Percentiles rank a stretch among this genome's conserved stretches.
Conservation (phyloP, 2,797 vertebrate species). For the Gila robusta region DNA sequence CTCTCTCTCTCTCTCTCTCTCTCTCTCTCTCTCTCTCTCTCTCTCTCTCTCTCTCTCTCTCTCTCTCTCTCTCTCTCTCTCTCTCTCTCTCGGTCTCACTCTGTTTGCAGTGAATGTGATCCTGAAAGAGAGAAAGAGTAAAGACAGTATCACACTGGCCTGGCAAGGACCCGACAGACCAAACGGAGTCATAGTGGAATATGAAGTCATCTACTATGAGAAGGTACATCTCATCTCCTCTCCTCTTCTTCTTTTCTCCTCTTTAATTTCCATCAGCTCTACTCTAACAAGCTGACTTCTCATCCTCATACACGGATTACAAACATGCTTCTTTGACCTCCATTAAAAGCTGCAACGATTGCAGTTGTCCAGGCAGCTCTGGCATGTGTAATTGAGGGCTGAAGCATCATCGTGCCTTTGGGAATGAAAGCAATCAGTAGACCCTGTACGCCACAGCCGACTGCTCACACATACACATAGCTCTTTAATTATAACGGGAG, state of each 20-base stretch:
- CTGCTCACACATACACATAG: constrained; percentile 38
- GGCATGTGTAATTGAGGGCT: constrained; percentile 48
- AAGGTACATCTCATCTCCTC: constrained; percentile 73
- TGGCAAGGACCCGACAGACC: constrained; percentile 86
- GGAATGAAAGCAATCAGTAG: constrained; percentile 57
- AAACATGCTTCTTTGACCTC: constrained; percentile 37
- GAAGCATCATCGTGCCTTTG: constrained; percentile 40
- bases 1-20: constrained; percentile 35
- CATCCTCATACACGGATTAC: constrained; percentile 33
- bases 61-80: constrained; percentile 27
- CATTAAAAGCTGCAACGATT: constrained; percentile 50
- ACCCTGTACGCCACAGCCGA: constrained; percentile 22
- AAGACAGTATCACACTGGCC: constrained; percentile 86
- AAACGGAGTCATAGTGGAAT: constrained; percentile 82
- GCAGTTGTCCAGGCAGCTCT: constrained; percentile 42
- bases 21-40: constrained; percentile 21
- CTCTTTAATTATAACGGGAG: constrained; percentile 47
- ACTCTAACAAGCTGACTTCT: constrained; percentile 33
- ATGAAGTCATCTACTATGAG: constrained; percentile 88
- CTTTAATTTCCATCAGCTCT: not conserved
- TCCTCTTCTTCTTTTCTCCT: not conserved
- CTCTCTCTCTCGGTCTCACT: not conserved
- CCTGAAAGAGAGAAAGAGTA: constrained; percentile 85
- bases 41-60: no score
- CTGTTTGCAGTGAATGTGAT: constrained; percentile 80